These are phyloP conservation scores for Drosophila multiciliata DNA, from an alignment of 2,888 invertebrate species.

Conservation along the genomic window DNA sequence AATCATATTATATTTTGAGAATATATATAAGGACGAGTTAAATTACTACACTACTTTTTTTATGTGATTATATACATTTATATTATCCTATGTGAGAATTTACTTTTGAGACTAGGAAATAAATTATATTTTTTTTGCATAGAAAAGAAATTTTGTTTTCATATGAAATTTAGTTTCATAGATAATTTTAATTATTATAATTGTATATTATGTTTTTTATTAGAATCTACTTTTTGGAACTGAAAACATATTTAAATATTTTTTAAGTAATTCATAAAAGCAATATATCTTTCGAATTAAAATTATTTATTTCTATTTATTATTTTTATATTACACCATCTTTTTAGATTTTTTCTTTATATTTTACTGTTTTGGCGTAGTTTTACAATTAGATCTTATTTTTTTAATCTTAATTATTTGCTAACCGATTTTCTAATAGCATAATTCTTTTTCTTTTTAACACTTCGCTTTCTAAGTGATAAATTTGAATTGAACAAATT, in stretches of 20 bases:
- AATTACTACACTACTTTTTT: not conserved
- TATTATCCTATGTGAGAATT: not conserved
- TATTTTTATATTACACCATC: not conserved
- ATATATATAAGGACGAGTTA: not conserved
- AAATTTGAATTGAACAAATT: not conserved
- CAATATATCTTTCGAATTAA: not conserved
- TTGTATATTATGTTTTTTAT: not conserved
- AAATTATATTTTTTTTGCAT: not conserved
- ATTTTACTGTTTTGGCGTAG: not conserved
- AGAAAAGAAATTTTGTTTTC: not conserved
- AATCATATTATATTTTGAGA: not conserved
- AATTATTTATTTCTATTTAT: not conserved
- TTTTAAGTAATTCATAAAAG: not conserved
- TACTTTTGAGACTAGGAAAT: not conserved
- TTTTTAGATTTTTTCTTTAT: not conserved
- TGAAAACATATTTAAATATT: not conserved
- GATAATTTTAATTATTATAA: not conserved
- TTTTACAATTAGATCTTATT: not conserved
- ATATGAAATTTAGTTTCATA: not conserved
- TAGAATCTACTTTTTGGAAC: not conserved
- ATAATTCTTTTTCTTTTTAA: not conserved
- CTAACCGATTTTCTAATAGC: not conserved
- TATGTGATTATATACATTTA: not conserved
- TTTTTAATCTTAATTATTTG: not conserved
- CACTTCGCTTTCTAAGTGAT: not conserved